Evolutionary conservation across 1,140 invertebrate species (phyloP).

Genomic region (Chrysopa pallens): DNA sequence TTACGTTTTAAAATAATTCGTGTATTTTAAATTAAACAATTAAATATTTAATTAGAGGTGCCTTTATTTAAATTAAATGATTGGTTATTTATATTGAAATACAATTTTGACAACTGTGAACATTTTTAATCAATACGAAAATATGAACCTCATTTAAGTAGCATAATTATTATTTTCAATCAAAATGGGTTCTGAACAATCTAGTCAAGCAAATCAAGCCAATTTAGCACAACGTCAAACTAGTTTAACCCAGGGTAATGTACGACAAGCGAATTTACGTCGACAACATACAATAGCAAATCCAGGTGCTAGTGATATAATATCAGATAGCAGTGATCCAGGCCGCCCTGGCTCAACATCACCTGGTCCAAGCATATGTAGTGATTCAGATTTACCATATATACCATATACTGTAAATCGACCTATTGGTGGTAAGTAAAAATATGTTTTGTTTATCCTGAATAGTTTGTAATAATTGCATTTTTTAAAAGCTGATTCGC

Average conservation of each 20-base stretch:
- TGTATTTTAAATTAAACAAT: no score
- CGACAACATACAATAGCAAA: slow-evolving; percentile 37
- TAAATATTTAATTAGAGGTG: no score
- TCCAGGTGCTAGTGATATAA: slow-evolving; percentile 10
- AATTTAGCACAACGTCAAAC: slow-evolving; percentile 8
- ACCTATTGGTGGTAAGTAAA: slow-evolving; percentile 56
- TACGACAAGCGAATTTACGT: slow-evolving; percentile 17
- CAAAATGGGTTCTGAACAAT: slow-evolving; percentile 39
- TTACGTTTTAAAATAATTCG: no score
- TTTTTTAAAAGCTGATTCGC: slow-evolving; percentile 37
- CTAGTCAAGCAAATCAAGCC: slow-evolving; percentile 19
- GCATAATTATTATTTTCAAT: no score
- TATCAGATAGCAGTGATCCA: slow-evolving; percentile 19
- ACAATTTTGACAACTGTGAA: no score
- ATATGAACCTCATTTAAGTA: no score
- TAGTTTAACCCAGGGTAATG: slow-evolving; percentile 14
- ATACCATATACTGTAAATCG: slow-evolving; percentile 86
- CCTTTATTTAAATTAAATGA: no score
- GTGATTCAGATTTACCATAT: slow-evolving; percentile 80
- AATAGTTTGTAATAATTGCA: not conserved
- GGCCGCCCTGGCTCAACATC: slow-evolving; percentile 47
- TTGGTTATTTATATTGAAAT: no score
- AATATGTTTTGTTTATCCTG: not conserved
- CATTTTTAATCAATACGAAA: no score
- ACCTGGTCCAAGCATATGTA: slow-evolving; percentile 72